Conservation (phyloP, 1,140 invertebrate species). For the Eriocheir sinensis region DNA sequence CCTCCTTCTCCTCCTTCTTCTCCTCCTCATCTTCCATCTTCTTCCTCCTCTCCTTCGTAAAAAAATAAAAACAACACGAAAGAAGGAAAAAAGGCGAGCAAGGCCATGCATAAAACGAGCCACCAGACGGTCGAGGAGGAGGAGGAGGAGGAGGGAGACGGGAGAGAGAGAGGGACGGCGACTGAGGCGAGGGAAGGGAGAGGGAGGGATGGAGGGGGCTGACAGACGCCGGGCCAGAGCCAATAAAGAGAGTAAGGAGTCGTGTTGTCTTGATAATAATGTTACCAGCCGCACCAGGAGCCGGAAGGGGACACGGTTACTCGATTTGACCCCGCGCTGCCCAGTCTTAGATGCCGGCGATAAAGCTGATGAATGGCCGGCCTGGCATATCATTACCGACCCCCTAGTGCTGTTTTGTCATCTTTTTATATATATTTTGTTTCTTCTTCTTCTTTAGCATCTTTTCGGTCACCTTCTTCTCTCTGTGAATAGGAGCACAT, state of each 20-base stretch:
- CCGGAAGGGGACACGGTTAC: constrained; percentile 59
- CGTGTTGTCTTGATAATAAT: constrained; percentile 73
- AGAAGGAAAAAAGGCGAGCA: background rate
- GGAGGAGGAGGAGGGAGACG: background rate
- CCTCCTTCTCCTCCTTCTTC: background rate
- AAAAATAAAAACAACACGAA: constrained; percentile 9
- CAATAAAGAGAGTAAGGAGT: constrained; percentile 75
- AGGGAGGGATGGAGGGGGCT: background rate
- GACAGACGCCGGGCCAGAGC: constrained; percentile 62
- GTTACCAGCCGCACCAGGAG: constrained; percentile 58
- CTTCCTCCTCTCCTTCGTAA: background rate
- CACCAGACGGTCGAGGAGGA: background rate
- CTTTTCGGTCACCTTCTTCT: no score
- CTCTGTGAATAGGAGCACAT: background rate
- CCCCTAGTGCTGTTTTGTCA: background rate
- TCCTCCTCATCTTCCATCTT: no score
- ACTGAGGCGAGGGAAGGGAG: background rate
- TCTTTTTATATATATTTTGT: no score
- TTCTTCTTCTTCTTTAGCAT: background rate
- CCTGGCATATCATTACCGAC: constrained; percentile 52
- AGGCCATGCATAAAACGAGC: background rate
- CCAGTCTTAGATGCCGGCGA: constrained; percentile 61
- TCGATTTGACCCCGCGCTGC: constrained; percentile 59
- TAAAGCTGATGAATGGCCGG: constrained; percentile 54
- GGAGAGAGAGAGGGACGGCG: background rate